Percentiles rank a stretch among this genome's conserved stretches.
phyloP scores from a whole-genome alignment of 2,113 vertebrate genomes.

The Girardinichthys multiradiatus region DNA sequence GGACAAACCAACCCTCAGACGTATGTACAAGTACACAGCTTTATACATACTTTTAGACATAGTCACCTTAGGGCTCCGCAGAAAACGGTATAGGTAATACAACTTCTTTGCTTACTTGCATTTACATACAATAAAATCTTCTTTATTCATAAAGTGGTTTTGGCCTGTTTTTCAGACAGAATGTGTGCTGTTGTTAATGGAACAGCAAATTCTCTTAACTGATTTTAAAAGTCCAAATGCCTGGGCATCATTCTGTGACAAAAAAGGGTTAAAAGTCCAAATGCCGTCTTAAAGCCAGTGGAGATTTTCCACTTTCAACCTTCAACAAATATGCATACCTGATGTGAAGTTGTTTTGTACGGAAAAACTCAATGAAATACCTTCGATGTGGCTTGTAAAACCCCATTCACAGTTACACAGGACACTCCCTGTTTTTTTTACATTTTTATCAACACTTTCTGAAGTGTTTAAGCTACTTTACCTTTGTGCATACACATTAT shows the following conservation, averaged over 20 bases:
- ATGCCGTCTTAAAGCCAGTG: not conserved
- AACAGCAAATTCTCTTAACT: too few relatives aligned
- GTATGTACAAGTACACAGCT: conserved; percentile 61
- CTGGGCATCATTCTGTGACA: too few relatives aligned
- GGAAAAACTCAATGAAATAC: not conserved
- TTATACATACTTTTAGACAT: not conserved
- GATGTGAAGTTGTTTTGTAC: not conserved
- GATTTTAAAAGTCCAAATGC: too few relatives aligned
- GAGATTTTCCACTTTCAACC: not conserved
- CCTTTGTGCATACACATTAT: not conserved
- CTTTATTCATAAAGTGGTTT: too few relatives aligned
- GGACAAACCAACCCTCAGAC: conserved; percentile 89
- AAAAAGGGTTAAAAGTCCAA: not conserved
- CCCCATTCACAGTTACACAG: conserved; percentile 12
- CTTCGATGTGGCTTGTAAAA: not conserved
- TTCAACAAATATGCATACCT: not conserved
- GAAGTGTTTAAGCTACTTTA: too few relatives aligned
- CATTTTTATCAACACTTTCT: too few relatives aligned
- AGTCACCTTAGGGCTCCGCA: conserved; percentile 1
- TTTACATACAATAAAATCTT: not conserved
- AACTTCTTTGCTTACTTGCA: not conserved
- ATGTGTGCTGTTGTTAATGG: too few relatives aligned
- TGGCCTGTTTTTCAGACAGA: too few relatives aligned
- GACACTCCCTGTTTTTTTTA: conserved; percentile 31
- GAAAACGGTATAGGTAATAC: not conserved